A percentile compares a stretch with the other conserved stretches of the same genome.
phyloP scores from a whole-genome alignment of 1,140 invertebrate species.

The Calosoma granatense region DNA sequence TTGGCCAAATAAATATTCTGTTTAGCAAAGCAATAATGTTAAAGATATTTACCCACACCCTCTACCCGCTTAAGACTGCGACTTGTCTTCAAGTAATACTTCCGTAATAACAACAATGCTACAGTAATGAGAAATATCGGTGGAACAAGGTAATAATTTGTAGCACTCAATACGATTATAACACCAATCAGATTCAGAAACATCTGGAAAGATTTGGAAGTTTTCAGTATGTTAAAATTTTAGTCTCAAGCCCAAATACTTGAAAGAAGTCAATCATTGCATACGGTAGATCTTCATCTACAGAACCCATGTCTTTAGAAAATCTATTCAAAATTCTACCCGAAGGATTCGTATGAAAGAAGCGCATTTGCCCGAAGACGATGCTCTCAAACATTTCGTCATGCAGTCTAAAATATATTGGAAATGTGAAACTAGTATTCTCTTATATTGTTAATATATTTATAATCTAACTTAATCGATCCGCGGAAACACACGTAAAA shows the following conservation, averaged over 20 bases:
- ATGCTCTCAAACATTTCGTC: constrained; percentile 72
- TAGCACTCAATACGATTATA: constrained; percentile 23
- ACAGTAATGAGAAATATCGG: constrained; percentile 55
- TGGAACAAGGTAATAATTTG: constrained; percentile 49
- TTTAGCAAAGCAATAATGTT: neutral
- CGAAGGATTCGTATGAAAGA: constrained; percentile 51
- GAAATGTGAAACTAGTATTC: too few relatives aligned
- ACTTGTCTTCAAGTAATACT: constrained; percentile 58
- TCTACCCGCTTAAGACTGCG: constrained; percentile 58
- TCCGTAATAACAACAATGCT: constrained; percentile 60
- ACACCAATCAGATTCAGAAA: constrained; percentile 31
- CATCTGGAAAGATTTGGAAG: constrained; percentile 33
- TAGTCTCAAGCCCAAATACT: too few relatives aligned
- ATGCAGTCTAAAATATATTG: constrained; percentile 55
- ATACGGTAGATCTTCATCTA: constrained; percentile 55
- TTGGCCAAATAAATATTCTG: too few relatives aligned
- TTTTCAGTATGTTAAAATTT: too few relatives aligned
- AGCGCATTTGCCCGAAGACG: constrained; percentile 57
- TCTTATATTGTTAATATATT: constrained; percentile 42
- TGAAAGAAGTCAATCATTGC: constrained; percentile 43
- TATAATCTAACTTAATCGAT: neutral
- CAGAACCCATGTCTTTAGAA: constrained; percentile 62
- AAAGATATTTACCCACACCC: constrained; percentile 33
- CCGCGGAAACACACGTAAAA: constrained; percentile 63
- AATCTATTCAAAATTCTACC: constrained; percentile 63